Evolutionary conservation across 2,797 vertebrate genomes (phyloP).

Genomic region (Clarias fuscus): DNA sequence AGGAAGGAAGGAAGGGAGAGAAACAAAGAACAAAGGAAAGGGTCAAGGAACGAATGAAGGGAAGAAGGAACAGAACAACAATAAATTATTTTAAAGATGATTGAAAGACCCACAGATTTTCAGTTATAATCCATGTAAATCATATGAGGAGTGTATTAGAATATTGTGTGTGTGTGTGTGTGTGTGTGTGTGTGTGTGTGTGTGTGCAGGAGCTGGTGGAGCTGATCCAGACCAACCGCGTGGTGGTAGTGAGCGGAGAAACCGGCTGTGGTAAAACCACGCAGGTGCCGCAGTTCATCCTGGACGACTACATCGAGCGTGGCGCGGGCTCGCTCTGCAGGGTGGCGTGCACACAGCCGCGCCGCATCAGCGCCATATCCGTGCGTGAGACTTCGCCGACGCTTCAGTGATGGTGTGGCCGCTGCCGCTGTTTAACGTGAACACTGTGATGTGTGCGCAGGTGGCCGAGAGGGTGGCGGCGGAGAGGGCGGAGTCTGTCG

Average conservation of each 20-base stretch:
- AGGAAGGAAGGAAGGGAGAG: no score
- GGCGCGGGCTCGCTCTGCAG: slow-evolving; percentile 86
- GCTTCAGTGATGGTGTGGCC: no score
- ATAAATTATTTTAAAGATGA: background rate
- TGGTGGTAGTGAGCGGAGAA: slow-evolving; percentile 93
- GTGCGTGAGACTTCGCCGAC: slow-evolving; percentile 69
- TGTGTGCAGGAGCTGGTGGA: slow-evolving; percentile 81
- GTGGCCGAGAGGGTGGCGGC: slow-evolving; percentile 94
- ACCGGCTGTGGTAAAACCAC: slow-evolving; percentile 98
- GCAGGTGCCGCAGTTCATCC: slow-evolving; percentile 95
- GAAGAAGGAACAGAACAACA: background rate
- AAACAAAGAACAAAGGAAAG: no score
- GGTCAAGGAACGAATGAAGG: no score
- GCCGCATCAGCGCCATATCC: slow-evolving; percentile 95
- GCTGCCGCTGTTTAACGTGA: background rate
- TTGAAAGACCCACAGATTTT: background rate
- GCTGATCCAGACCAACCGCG: slow-evolving; percentile 81
- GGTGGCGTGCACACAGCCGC: slow-evolving; percentile 92
- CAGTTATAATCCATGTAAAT: background rate
- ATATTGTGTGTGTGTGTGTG: background rate
- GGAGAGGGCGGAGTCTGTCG: slow-evolving; percentile 89
- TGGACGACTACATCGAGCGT: slow-evolving; percentile 86
- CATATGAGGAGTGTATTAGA: background rate
- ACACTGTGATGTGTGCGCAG: slow-evolving; percentile 63
- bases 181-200: slow-evolving; percentile 6